Conservation (phyloP, 2,888 invertebrate species). For the Ormyrus nitidulus region DNA sequence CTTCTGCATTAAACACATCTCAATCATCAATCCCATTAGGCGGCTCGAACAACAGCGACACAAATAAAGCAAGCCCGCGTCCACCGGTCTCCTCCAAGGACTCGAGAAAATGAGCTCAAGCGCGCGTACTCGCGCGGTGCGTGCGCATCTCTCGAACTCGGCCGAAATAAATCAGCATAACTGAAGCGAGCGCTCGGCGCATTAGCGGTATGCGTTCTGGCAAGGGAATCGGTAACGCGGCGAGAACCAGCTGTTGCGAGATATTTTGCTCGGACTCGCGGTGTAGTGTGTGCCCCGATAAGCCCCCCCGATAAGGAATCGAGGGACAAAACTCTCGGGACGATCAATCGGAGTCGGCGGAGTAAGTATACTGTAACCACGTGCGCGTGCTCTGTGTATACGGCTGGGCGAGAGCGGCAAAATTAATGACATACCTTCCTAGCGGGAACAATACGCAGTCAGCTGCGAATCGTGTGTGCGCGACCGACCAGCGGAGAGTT, state of each 20-base stretch:
- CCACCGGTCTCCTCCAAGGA: not conserved
- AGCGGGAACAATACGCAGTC: constrained; percentile 69
- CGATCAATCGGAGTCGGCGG: constrained; percentile 38
- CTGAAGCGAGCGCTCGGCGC: constrained; percentile 7
- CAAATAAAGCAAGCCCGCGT: too few relatives aligned
- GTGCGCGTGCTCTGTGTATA: not conserved
- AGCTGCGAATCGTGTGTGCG: constrained; percentile 64
- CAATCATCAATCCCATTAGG: not conserved
- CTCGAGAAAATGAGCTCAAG: not conserved
- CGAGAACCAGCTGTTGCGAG: constrained; percentile 38
- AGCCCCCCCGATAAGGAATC: constrained; percentile 20
- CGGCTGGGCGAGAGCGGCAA: constrained; percentile 59
- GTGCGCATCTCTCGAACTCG: not conserved
- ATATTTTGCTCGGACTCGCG: not conserved
- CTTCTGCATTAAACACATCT: too few relatives aligned
- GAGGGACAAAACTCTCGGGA: constrained; percentile 2
- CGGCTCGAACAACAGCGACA: not conserved
- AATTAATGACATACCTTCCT: constrained; percentile 72
- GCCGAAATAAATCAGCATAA: constrained; percentile 47
- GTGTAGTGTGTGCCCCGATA: not conserved
- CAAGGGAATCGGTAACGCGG: not conserved
- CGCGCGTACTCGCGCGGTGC: constrained; percentile 1
- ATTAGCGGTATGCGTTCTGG: not conserved
- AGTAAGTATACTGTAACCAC: not conserved
- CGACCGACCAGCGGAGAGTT: constrained; percentile 15